Base-by-base conservation (phyloP, 2,797 vertebrate genomes). In the Choloepus didactylus region DNA sequence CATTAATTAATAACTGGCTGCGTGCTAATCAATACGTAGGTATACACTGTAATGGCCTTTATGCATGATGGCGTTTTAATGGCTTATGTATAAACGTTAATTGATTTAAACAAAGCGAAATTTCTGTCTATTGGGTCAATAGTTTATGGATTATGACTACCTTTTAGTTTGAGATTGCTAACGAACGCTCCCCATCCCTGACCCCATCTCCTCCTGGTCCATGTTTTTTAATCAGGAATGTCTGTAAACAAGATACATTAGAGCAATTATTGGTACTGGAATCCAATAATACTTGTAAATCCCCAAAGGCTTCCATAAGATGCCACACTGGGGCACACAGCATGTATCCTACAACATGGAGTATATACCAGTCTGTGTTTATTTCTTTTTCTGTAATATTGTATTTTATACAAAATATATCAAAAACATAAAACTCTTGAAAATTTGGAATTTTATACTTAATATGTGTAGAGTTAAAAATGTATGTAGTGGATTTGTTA, bases 1-100 rank as follows among this genome's bases (percentile, higher is more conserved):
- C 96, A 96, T 96, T 96, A 97, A 97, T 96, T 97, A 98, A 96
- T 97, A 91, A 95, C 83, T 76, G 93, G 83, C 92, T 85, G 15
- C 14, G 31, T 83, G 64, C 91, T 96, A 95, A 97, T 97, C 97
- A 96, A 97, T 91, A 69, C 41, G 95, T 85, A 96, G 70, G 64
- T 87, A 97, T 82, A 95, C 60, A 67, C 85, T n/a, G 76, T 94
- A 97, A 97, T 87, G 38, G 69, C 89, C 96, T 96, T 93, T 95
- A 97, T 97, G 96, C 80, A 23, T 59, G 82, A 96, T 96, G 87
- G 95, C 88, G 86, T 97, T 95, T 95, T 76, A 97, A 96, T 81
- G 75, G 89, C 93, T 93, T 38, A 11, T 80, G 73, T 94, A 96
- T 96, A 95, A 97, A 97, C 94, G 97, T 95, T 97, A 96, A 98